phyloP scores from a whole-genome alignment of 2,888 invertebrate genomes.

The Sclerodermus sp. region DNA sequence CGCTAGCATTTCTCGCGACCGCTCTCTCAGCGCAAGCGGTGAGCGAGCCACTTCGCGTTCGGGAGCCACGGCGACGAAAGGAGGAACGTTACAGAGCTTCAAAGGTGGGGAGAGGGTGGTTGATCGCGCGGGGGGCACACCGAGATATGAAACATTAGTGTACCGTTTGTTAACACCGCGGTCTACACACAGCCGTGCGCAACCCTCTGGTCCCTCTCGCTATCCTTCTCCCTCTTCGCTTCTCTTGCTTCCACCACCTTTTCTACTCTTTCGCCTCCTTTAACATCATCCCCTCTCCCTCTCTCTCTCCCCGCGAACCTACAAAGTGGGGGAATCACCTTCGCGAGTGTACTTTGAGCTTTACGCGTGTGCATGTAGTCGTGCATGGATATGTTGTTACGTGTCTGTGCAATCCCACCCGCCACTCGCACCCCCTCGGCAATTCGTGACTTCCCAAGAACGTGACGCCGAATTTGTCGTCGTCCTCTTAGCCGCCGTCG shows the following conservation, averaged over 20 bases:
- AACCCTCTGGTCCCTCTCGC: constrained; percentile 15
- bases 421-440: constrained; percentile 12
- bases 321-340: constrained; percentile 26
- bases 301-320: constrained; percentile 13
- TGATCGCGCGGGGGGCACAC: constrained; percentile 35
- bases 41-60: constrained; percentile 46
- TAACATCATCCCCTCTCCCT: constrained; percentile 2
- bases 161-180: constrained; percentile 56
- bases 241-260: not conserved
- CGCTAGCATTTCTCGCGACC: constrained; percentile 17
- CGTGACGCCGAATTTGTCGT: constrained; percentile 31
- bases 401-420: constrained; percentile 4
- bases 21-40: too few relatives aligned
- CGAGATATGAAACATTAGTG: constrained; percentile 56
- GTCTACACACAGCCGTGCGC: constrained; percentile 46
- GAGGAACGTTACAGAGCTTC: not conserved
- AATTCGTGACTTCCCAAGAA: constrained; percentile 29
- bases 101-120: constrained; percentile 27
- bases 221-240: not conserved
- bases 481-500: constrained; percentile 15
- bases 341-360: constrained; percentile 13
- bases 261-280: constrained; percentile 2
- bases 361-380: constrained; percentile 20
- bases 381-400: constrained; percentile 10
- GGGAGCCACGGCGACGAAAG: constrained; percentile 12